Evolutionary conservation across 1,140 invertebrate genomes (phyloP).

Genomic region (Protaetia brevitarsis): DNA sequence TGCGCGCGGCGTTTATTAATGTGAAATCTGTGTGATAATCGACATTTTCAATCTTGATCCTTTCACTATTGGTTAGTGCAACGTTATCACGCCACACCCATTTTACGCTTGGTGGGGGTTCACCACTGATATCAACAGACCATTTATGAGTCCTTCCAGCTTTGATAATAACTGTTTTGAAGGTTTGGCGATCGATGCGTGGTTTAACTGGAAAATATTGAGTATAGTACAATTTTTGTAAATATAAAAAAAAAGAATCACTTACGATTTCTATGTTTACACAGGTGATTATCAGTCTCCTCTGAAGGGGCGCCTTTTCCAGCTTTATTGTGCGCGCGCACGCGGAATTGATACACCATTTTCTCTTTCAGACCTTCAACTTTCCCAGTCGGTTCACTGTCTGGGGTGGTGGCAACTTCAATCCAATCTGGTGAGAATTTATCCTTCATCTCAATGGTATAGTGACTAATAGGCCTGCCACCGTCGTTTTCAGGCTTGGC

Average conservation of each 20-base stretch:
- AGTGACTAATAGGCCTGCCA: constrained; percentile 91
- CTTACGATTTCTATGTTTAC: constrained; percentile 91
- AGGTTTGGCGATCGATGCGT: constrained; percentile 85
- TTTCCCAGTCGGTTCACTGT: constrained; percentile 72
- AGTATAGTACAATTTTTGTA: constrained; percentile 23
- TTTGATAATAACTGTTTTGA: constrained; percentile 83
- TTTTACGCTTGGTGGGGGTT: constrained; percentile 79
- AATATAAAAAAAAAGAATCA: constrained; percentile 40
- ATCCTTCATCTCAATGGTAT: constrained; percentile 94
- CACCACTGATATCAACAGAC: constrained; percentile 86
- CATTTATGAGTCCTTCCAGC: constrained; percentile 88
- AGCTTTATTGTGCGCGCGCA: constrained; percentile 89
- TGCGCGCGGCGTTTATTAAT: constrained; percentile 75
- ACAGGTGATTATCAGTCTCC: constrained; percentile 86
- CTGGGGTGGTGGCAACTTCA: constrained; percentile 78
- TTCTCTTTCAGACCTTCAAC: constrained; percentile 90
- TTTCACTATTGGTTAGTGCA: constrained; percentile 74
- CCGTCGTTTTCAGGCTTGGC: constrained; percentile 84
- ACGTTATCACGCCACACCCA: constrained; percentile 87
- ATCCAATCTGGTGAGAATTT: constrained; percentile 88
- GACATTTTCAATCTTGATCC: constrained; percentile 83
- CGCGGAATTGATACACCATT: constrained; percentile 90
- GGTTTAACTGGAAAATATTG: constrained; percentile 61
- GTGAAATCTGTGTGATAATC: constrained; percentile 91
- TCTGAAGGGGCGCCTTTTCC: constrained; percentile 84